Evolutionary conservation across 2,888 invertebrate species (phyloP).

Genomic region (Biston stratarius): DNA sequence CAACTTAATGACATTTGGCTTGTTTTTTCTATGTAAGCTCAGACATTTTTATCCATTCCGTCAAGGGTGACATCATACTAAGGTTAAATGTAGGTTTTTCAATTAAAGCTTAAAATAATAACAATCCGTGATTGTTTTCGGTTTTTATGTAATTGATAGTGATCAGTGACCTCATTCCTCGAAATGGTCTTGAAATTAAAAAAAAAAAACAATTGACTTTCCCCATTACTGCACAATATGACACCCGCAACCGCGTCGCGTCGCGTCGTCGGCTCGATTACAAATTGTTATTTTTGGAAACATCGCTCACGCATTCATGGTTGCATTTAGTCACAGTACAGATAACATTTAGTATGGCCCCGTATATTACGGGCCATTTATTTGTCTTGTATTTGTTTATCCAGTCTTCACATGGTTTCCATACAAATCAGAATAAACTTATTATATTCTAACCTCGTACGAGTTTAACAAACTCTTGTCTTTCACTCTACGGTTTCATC

Average conservation of each 20-base stretch:
- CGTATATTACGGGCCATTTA: not conserved
- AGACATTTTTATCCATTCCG: too few relatives aligned
- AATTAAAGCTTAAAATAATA: too few relatives aligned
- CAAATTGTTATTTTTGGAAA: slow-evolving; percentile 41
- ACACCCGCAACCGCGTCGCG: slow-evolving; percentile 13
- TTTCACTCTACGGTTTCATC: not conserved
- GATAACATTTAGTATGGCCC: not conserved
- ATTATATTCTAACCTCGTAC: slow-evolving; percentile 20
- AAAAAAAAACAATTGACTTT: too few relatives aligned
- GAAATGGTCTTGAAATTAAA: too few relatives aligned
- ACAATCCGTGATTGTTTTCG: too few relatives aligned
- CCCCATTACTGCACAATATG: slow-evolving; percentile 32
- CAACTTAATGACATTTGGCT: too few relatives aligned
- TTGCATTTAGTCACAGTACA: slow-evolving; percentile 28
- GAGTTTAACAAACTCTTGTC: slow-evolving; percentile 23
- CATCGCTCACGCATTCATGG: slow-evolving; percentile 39
- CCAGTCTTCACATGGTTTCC: slow-evolving; percentile 32
- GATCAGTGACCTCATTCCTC: too few relatives aligned
- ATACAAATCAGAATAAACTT: slow-evolving; percentile 28
- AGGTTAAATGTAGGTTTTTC: too few relatives aligned
- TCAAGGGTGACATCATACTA: too few relatives aligned
- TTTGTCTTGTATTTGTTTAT: slow-evolving; percentile 26
- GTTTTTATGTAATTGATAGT: too few relatives aligned
- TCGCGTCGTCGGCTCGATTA: slow-evolving; percentile 35
- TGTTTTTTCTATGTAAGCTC: too few relatives aligned